Base-by-base conservation (phyloP, 2,888 invertebrate genomes). In the Trissolcus brochymenae region DNA sequence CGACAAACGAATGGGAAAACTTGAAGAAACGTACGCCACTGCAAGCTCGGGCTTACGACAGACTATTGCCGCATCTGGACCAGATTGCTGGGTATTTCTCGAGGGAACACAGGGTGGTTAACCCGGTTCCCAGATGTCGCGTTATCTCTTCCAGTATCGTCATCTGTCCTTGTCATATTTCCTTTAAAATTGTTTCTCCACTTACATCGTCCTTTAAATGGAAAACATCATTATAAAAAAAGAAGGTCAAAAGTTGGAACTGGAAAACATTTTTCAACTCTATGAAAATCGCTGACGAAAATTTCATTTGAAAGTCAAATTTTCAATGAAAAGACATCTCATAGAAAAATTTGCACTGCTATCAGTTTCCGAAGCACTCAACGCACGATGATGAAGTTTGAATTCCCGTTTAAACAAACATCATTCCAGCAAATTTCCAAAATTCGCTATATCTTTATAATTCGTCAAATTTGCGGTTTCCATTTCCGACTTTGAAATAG, bases 21-120 rank as follows among this genome's bases (percentile, higher is more conserved):
- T 76, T 66, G 67, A 77, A 77, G 76, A 71, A 79, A 76, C 73
- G 64, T 43, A 41, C 55, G 61, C 51, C 67, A 60, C 62, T 73
- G 73, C 56, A 54, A 75, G 72, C 59, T 35, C 53, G 61, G 53
- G 78, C 75, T 78, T 72, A 72, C 72, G 75, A 11, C 41, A 40
- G 60, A 68, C 76, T 68, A 65, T 41, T 71, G 78, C 78, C 76
- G 80, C 79, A 79, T 80, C 79, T 79, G 79, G 61, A 75, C 67
- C 70, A 78, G 82, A 83, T 84, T 82, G 81, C 81, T 57, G 68
- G 65, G 68, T 77, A 81, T 82, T 80, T 82, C 83, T 82, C 82
- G 77, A 73, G 84, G 80, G 83, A 82, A 79, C 77, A 62, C 76
- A 65, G 73, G 80, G 76, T 81, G 79, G 83, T 82, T 83, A 83